These are phyloP conservation scores for Otus sunia DNA, from an alignment of 2,113 vertebrate genomes.

Conservation along the genomic window DNA sequence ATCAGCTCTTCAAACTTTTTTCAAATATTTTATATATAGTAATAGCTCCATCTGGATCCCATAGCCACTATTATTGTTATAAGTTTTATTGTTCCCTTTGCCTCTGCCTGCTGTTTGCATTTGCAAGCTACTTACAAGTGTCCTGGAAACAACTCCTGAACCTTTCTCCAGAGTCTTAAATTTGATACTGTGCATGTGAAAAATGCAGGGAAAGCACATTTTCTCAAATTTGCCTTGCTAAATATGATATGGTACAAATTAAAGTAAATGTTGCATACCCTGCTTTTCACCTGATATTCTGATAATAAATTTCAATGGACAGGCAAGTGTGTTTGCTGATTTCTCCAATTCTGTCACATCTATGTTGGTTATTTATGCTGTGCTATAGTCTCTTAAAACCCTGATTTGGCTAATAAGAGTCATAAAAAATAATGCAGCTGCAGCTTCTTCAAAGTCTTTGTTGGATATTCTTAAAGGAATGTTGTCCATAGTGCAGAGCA, in stretches of 20 bases:
- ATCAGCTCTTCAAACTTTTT: neutral
- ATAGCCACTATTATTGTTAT: neutral
- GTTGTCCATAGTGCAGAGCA: neutral
- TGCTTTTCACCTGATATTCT: neutral
- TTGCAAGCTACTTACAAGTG: neutral
- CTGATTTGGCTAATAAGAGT: neutral
- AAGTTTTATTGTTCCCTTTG: conserved; percentile 16
- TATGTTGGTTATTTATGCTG: neutral
- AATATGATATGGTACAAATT: neutral
- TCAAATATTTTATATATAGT: neutral
- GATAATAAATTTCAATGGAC: neutral
- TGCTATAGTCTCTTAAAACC: neutral
- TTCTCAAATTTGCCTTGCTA: conserved; percentile 1
- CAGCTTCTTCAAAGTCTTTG: neutral
- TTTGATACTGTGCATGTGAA: neutral
- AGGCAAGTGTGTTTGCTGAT: neutral
- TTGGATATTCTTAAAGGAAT: neutral
- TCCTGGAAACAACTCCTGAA: conserved; percentile 11
- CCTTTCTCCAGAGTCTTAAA: conserved; percentile 14
- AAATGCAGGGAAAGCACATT: conserved; percentile 33
- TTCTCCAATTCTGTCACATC: neutral
- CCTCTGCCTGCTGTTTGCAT: conserved; percentile 21
- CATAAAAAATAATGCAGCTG: neutral
- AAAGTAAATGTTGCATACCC: neutral
- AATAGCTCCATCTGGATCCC: conserved; percentile 20